These are phyloP conservation scores for Thereva unica DNA, from an alignment of 2,888 invertebrate genomes.

Conservation along the genomic window DNA sequence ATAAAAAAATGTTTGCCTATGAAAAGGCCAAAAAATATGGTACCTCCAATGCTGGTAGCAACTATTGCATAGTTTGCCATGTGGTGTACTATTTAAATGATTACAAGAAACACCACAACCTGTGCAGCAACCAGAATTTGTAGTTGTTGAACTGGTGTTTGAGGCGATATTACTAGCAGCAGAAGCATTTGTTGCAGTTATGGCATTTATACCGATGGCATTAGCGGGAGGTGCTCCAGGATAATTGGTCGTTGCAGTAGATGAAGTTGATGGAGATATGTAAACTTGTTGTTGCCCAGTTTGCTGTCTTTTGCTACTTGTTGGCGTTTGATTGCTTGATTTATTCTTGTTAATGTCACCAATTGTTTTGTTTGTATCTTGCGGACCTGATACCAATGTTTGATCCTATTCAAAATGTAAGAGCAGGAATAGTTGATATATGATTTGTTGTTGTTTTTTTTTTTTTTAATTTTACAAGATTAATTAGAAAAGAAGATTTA, in stretches of 20 bases:
- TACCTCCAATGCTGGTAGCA: slow-evolving; percentile 88
- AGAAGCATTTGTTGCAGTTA: slow-evolving; percentile 13
- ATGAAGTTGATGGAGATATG: slow-evolving; percentile 15
- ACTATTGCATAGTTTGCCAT: slow-evolving; percentile 79
- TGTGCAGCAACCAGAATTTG: slow-evolving; percentile 52
- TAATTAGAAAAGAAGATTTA: slow-evolving; percentile 5
- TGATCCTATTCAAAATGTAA: slow-evolving; percentile 44
- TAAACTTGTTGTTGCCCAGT: slow-evolving; percentile 41
- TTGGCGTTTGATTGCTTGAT: slow-evolving; percentile 42
- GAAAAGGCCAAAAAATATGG: slow-evolving; percentile 51
- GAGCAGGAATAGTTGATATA: slow-evolving; percentile 25
- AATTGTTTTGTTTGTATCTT: slow-evolving; percentile 45
- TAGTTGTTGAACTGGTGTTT: slow-evolving; percentile 33
- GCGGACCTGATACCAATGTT: slow-evolving; percentile 46
- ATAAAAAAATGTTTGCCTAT: slow-evolving; percentile 10
- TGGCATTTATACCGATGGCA: slow-evolving; percentile 17
- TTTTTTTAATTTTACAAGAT: background rate
- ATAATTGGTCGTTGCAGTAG: slow-evolving; percentile 31
- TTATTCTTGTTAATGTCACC: slow-evolving; percentile 44
- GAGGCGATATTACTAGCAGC: slow-evolving; percentile 24
- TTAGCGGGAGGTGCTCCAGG: slow-evolving; percentile 14
- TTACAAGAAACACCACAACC: slow-evolving; percentile 76
- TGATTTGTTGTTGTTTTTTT: slow-evolving; percentile 23
- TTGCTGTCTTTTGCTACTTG: slow-evolving; percentile 40
- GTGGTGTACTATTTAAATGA: slow-evolving; percentile 73